These are phyloP conservation scores for Oligia strigilis DNA, from an alignment of 2,888 invertebrate genomes.

Conservation along the genomic window DNA sequence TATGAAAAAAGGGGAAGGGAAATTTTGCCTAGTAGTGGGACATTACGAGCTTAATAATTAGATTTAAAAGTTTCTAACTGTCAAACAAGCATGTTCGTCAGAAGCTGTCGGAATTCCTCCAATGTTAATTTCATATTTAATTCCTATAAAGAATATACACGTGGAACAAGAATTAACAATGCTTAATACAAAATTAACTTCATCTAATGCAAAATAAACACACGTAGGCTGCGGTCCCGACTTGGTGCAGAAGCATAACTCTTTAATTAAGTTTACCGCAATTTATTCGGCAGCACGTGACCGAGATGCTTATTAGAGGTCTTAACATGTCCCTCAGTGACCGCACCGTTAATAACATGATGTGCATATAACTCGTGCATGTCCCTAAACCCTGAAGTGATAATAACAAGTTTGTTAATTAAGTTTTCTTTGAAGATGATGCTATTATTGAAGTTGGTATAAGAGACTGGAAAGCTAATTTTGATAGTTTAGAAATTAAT, in stretches of 20 bases:
- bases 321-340: conserved; percentile 62
- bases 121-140: conserved; percentile 12
- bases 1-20: not conserved
- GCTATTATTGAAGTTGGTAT: conserved; percentile 24
- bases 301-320: conserved; percentile 71
- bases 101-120: not conserved
- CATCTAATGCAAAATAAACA: conserved; percentile 64
- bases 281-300: conserved; percentile 83
- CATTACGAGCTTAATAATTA: not conserved
- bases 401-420: conserved; percentile 38
- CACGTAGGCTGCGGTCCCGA: conserved; percentile 47
- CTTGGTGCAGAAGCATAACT: conserved; percentile 67
- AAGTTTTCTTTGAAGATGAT: conserved; percentile 43
- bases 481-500: conserved; percentile 9
- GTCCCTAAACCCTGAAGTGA: conserved; percentile 49
- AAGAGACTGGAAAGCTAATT: not conserved
- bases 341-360: conserved; percentile 58
- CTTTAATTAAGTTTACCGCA: conserved; percentile 84
- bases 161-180: conserved; percentile 24
- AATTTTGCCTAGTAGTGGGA: not conserved
- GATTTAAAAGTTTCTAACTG: not conserved
- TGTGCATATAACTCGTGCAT: conserved; percentile 58
- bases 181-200: conserved; percentile 43
- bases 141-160: not conserved
- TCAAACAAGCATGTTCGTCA: not conserved